Base-by-base conservation (phyloP, 1,140 invertebrate species). In the Leptopilina boulardi region DNA sequence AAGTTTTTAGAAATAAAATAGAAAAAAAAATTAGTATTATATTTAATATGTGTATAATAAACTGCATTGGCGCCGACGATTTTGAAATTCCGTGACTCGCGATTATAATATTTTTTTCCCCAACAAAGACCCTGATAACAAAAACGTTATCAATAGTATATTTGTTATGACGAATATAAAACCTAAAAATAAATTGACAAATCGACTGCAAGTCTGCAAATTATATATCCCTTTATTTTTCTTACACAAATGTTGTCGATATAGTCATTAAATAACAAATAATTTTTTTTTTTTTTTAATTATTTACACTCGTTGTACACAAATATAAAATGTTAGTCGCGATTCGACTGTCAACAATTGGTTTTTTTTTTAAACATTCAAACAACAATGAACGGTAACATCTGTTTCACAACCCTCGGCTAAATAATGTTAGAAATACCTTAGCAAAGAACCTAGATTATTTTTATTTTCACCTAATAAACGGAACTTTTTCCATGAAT, bases 261-360 rank as follows among this genome's bases (percentile, higher is more conserved):
- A 71, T 81, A 81, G 56, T 77, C 79, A 82, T 84, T 83, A 86
- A 84, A 84, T 85, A 86, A 86, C 80, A 83, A 86, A 74, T 77
- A 84, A 83, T 77, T 80, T 34, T 34, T 6, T 3, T 34, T 34
- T 34, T 9, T 38, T 38, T 38, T 38, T 38, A 8, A 1, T 79
- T 81, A 78, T 85, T 80, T 84, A 80, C 79, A 83, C 76, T 77
- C 77, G 44, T 79, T 74, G 56, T 76, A 80, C 76, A 38, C 34
- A 38, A n/a, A n/a, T n/a, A 34, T 38, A 38, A 38, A 78, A 78
- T 80, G 77, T 84, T 82, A 84, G 77, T 83, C 81, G 75, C 75
- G 59, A 78, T 78, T 38, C 51, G 79, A 83, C 76, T 81, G 72
- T 81, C 30, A 83, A 80, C 75, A 80, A 79, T 41, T 66, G 76